These are phyloP conservation scores for Synergus itoensis DNA, from an alignment of 2,888 invertebrate genomes.

Conservation along the genomic window DNA sequence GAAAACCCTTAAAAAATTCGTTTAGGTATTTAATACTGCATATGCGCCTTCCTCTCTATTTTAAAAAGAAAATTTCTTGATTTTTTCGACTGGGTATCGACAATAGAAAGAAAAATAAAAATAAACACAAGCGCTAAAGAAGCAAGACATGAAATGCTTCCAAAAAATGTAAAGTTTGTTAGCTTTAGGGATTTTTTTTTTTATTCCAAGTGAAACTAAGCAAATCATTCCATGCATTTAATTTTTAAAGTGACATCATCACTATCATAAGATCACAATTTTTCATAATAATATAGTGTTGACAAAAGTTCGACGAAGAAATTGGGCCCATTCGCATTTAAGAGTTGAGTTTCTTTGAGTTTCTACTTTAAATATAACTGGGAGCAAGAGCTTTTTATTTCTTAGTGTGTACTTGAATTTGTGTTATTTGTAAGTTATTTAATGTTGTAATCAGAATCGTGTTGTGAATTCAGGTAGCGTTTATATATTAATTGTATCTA, in stretches of 20 bases:
- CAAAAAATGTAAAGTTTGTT: not conserved
- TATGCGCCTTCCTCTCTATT: not conserved
- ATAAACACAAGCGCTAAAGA: not conserved
- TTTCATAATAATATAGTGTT: not conserved
- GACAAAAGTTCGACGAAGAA: not conserved
- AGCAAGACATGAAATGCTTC: not conserved
- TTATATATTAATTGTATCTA: conserved; percentile 9
- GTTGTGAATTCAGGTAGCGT: not conserved
- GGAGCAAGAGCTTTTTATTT: conserved; percentile 23
- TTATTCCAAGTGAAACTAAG: not conserved
- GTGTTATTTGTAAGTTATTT: conserved; percentile 36
- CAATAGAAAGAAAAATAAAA: not conserved
- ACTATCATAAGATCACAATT: not conserved
- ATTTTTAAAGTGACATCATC: not conserved
- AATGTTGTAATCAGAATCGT: conserved; percentile 24
- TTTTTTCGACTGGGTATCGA: conserved; percentile 3
- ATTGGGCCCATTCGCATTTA: not conserved
- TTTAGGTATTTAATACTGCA: not conserved
- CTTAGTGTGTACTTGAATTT: conserved; percentile 32
- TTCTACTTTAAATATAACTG: not conserved
- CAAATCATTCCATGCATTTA: not conserved
- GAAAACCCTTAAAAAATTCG: not conserved
- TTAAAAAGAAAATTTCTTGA: not conserved
- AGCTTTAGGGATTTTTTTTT: not conserved
- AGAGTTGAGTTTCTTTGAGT: not conserved